Conservation (phyloP, 2,888 invertebrate species). For the Caprella mutica region DNA sequence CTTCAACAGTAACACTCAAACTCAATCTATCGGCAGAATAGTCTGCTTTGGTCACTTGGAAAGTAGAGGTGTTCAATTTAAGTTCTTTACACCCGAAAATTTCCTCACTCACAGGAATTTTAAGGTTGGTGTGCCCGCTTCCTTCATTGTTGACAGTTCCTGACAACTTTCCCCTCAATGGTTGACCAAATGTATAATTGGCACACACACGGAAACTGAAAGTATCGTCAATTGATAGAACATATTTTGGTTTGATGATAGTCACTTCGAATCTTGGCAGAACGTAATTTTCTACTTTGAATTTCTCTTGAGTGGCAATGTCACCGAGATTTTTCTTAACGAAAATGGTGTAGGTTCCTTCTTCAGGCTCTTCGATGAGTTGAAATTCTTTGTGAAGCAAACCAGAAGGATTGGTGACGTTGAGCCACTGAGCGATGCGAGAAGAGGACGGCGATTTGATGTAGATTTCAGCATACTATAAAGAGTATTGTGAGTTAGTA, state of each 20-base stretch:
- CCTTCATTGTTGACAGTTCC: conserved; percentile 9
- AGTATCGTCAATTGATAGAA: conserved; percentile 42
- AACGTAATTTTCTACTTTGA: conserved; percentile 49
- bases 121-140: conserved; percentile 1
- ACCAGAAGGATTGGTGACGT: conserved; percentile 50
- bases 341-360: conserved; percentile 17
- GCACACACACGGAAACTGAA: conserved; percentile 48
- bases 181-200: conserved; percentile 32
- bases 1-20: conserved; percentile 44
- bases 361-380: conserved; percentile 38
- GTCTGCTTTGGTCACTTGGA: neutral
- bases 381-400: conserved; percentile 49
- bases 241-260: conserved; percentile 44
- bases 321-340: neutral
- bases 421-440: conserved; percentile 53
- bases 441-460: conserved; percentile 46
- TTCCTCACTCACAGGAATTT: too few relatives aligned
- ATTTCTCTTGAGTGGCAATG: conserved; percentile 34
- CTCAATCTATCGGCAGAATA: neutral
- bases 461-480: conserved; percentile 21
- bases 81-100: conserved; percentile 17
- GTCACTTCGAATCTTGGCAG: conserved; percentile 52
- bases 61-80: neutral
- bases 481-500: too few relatives aligned
- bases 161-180: conserved; percentile 22